phyloP scores from a whole-genome alignment of 2,113 vertebrate genomes.

The Cricetomys ansorgei region DNA sequence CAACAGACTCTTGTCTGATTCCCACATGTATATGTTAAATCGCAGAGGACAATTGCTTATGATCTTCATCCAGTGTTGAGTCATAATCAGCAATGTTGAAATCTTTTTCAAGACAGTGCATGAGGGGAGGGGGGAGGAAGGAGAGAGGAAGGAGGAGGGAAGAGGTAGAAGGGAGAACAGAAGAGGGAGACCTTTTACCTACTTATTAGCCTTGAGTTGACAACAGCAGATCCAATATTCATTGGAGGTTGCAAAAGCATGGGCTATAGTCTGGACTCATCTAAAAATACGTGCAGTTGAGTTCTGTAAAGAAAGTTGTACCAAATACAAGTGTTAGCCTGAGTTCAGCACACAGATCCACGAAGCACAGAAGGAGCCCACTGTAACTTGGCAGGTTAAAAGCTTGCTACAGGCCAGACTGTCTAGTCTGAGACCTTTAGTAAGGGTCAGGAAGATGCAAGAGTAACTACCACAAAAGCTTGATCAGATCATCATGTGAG shows the following conservation, averaged over 20 bases:
- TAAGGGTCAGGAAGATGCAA: background rate
- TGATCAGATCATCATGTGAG: background rate
- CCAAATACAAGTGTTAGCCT: background rate
- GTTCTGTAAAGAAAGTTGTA: background rate
- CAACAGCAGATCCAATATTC: background rate
- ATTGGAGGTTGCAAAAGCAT: background rate
- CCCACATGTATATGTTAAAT: background rate
- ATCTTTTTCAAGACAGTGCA: background rate
- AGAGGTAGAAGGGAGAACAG: too few relatives aligned
- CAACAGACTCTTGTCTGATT: background rate
- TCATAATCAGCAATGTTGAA: background rate
- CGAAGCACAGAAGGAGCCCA: background rate
- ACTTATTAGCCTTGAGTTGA: background rate
- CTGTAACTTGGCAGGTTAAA: background rate
- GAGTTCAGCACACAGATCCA: background rate
- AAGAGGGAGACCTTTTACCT: background rate
- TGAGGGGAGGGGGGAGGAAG: background rate
- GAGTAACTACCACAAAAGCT: background rate
- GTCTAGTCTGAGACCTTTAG: background rate
- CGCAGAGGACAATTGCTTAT: background rate
- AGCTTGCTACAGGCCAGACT: background rate
- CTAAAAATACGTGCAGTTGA: background rate
- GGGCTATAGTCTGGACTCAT: background rate
- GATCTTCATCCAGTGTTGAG: background rate
- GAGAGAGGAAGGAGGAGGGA: fast-evolving